Evolutionary conservation across 2,888 invertebrate genomes (phyloP).

Genomic region (Amblyteles armatorius): DNA sequence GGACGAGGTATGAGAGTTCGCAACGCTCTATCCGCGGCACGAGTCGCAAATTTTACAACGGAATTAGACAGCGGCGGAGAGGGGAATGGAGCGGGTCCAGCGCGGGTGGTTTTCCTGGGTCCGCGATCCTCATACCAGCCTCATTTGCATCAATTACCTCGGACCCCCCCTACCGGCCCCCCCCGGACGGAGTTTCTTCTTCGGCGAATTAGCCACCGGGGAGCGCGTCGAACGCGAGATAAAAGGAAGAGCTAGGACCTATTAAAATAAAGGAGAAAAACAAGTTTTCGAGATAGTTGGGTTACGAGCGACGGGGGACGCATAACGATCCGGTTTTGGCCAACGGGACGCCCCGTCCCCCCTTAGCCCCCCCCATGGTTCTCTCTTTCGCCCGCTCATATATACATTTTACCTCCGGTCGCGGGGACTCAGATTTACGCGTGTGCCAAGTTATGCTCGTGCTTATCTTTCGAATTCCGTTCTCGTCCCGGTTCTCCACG

Average conservation of each 20-base stretch:
- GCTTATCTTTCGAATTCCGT: slow-evolving; percentile 81
- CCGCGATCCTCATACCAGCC: slow-evolving; percentile 62
- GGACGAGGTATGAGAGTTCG: slow-evolving; percentile 5
- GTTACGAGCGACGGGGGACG: slow-evolving; percentile 83
- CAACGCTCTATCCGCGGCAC: slow-evolving; percentile 18
- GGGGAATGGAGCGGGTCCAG: slow-evolving; percentile 55
- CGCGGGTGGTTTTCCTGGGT: slow-evolving; percentile 54
- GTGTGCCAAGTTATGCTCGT: slow-evolving; percentile 80
- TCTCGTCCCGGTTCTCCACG: slow-evolving; percentile 71
- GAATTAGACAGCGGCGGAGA: slow-evolving; percentile 73
- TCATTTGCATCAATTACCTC: slow-evolving; percentile 83
- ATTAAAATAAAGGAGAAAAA: slow-evolving; percentile 83
- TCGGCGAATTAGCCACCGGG: slow-evolving; percentile 80
- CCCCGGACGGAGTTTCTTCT: slow-evolving; percentile 77
- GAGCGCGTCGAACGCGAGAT: slow-evolving; percentile 77
- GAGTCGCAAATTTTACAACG: slow-evolving; percentile 72
- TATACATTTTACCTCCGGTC: slow-evolving; percentile 25
- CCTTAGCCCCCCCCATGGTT: slow-evolving; percentile 56
- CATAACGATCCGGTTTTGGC: slow-evolving; percentile 78
- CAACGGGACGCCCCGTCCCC: slow-evolving; percentile 34
- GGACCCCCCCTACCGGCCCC: slow-evolving; percentile 73
- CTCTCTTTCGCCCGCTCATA: slow-evolving; percentile 12
- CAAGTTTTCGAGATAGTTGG: slow-evolving; percentile 82
- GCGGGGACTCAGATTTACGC: slow-evolving; percentile 75
- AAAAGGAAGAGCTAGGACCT: slow-evolving; percentile 73